A percentile compares a stretch with the other conserved stretches of the same genome.
Evolutionary conservation across 2,113 vertebrate species (phyloP).

Genomic region (Rhinichthys klamathensis): DNA sequence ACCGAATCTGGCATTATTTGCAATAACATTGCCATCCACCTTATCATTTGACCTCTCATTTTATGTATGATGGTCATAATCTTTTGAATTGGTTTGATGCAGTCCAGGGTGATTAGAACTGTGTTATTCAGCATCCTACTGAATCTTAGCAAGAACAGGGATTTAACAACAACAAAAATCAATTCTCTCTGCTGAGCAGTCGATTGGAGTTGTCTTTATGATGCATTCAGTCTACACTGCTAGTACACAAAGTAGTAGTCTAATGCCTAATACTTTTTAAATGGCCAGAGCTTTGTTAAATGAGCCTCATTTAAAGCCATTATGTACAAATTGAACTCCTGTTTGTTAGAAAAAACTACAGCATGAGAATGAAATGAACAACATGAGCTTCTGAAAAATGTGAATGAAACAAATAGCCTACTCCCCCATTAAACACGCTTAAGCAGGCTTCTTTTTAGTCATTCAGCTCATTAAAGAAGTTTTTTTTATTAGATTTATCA

Average conservation of each 20-base stretch:
- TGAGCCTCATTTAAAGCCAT: constrained; percentile 38
- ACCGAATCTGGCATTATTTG: constrained; percentile 16
- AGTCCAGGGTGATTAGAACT: constrained; percentile 12
- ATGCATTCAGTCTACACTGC: constrained; percentile 36
- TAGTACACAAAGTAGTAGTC: constrained; percentile 18
- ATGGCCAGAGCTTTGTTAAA: constrained; percentile 13
- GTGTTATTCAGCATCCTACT: constrained; percentile 1
- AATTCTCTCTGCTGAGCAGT: constrained; percentile 26
- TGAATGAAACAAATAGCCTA: constrained; percentile 32
- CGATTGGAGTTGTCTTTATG: constrained; percentile 28
- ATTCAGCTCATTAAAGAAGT: constrained; percentile 1
- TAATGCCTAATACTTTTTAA: constrained; percentile 29
- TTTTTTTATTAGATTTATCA: background rate
- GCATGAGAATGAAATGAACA: background rate
- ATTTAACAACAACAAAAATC: constrained; percentile 26
- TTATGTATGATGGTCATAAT: background rate
- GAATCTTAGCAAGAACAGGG: constrained; percentile 23
- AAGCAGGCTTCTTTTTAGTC: background rate
- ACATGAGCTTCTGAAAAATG: constrained; percentile 14
- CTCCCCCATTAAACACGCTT: background rate
- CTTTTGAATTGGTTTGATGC: constrained; percentile 12
- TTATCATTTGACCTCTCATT: background rate
- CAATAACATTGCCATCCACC: background rate
- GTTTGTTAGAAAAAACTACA: constrained; percentile 8
- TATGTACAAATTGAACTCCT: constrained; percentile 39